These are phyloP conservation scores for Trichomalopsis sarcophagae DNA, from an alignment of 1,140 invertebrate genomes.

Conservation along the genomic window DNA sequence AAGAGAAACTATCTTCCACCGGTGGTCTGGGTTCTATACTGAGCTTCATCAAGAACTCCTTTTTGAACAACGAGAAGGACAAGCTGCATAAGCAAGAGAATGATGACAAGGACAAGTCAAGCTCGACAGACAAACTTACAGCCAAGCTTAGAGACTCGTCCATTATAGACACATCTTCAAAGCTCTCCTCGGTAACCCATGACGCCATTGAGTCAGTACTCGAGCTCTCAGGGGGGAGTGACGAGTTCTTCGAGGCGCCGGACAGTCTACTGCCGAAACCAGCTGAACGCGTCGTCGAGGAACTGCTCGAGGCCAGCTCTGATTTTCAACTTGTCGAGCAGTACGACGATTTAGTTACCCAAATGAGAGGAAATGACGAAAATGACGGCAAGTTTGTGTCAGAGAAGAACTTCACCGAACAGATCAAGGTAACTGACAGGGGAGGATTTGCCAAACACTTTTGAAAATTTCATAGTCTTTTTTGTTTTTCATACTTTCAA, in stretches of 20 bases:
- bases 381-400: not conserved
- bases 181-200: not conserved
- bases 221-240: not conserved
- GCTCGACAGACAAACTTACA: not conserved
- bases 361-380: not conserved
- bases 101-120: not conserved
- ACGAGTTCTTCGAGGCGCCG: not conserved
- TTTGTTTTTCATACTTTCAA: not conserved
- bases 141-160: not conserved
- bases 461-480: not conserved
- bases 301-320: slow-evolving; percentile 33
- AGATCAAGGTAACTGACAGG: slow-evolving; percentile 12
- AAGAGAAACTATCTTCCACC: not conserved
- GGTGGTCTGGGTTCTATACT: slow-evolving; percentile 51
- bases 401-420: slow-evolving; percentile 30
- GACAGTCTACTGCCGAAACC: not conserved
- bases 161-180: not conserved
- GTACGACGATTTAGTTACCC: not conserved
- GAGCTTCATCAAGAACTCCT: slow-evolving; percentile 54
- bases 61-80: slow-evolving; percentile 47
- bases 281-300: slow-evolving; percentile 10
- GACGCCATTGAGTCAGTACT: not conserved
- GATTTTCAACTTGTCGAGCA: slow-evolving; percentile 26
- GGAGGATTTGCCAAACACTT: not conserved
- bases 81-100: not conserved